These are phyloP conservation scores for Leptopterna dolabrata DNA, from an alignment of 2,888 invertebrate genomes.

Conservation along the genomic window DNA sequence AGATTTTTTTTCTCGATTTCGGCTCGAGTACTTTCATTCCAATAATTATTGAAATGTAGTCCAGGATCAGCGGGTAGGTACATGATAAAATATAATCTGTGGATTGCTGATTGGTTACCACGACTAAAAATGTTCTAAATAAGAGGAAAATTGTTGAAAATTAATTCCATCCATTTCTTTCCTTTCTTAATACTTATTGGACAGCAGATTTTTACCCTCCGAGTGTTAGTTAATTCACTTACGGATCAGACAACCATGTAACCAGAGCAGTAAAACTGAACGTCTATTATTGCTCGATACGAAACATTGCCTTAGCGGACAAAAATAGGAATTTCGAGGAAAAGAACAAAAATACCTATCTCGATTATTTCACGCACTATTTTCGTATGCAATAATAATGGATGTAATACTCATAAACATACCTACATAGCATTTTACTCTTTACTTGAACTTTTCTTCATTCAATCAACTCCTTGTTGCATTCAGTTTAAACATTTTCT, in stretches of 20 bases:
- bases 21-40: not conserved
- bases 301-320: not conserved
- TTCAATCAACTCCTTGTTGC: too few relatives aligned
- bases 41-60: not conserved
- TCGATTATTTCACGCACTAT: too few relatives aligned
- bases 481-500: too few relatives aligned
- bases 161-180: constrained; percentile 6
- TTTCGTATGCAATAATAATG: too few relatives aligned
- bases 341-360: too few relatives aligned
- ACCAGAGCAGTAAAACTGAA: not conserved
- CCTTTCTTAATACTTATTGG: not conserved
- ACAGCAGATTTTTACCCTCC: not conserved
- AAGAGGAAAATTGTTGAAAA: not conserved
- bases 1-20: not conserved
- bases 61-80: not conserved
- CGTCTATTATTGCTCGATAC: not conserved
- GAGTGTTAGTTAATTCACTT: not conserved
- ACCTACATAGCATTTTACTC: too few relatives aligned
- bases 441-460: too few relatives aligned
- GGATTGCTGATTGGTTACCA: not conserved
- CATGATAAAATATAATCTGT: not conserved
- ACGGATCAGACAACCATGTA: not conserved
- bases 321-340: not conserved
- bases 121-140: not conserved
- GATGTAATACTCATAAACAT: too few relatives aligned